These are phyloP conservation scores for Erynnis tages DNA, from an alignment of 2,888 invertebrate species.

Conservation along the genomic window DNA sequence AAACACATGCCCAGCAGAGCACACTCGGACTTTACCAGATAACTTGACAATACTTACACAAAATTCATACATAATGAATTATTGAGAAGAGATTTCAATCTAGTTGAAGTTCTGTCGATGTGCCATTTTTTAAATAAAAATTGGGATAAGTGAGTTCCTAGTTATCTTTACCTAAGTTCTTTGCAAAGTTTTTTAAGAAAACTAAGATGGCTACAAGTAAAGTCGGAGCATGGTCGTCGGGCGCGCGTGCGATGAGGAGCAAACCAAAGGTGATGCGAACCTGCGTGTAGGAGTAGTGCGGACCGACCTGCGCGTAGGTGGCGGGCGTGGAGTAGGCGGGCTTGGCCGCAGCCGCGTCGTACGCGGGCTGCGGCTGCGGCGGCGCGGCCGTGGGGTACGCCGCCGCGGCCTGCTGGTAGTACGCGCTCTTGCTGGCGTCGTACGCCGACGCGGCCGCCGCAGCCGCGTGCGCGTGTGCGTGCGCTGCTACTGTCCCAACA, in stretches of 20 bases:
- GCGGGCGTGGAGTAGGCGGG: constrained; percentile 86
- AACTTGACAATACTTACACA: no score
- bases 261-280: constrained; percentile 27
- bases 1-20: no score
- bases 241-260: neutral
- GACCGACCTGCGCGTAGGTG: constrained; percentile 83
- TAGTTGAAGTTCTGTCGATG: no score
- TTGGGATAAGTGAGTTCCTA: no score
- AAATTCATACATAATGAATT: no score
- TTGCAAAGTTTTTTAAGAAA: no score
- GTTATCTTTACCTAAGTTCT: no score
- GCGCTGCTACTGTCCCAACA: constrained; percentile 59
- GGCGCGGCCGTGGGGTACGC: constrained; percentile 84
- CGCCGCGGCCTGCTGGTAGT: constrained; percentile 90
- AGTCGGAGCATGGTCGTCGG: neutral
- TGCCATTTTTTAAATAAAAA: no score
- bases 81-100: no score
- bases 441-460: constrained; percentile 84
- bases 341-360: constrained; percentile 82
- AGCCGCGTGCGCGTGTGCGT: constrained; percentile 73
- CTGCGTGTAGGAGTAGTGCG: constrained; percentile 73
- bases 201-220: neutral
- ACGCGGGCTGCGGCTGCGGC: constrained; percentile 81
- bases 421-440: constrained; percentile 91
- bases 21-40: no score